Conservation (phyloP, 2,797 vertebrate species). For the Selene dorsalis region DNA sequence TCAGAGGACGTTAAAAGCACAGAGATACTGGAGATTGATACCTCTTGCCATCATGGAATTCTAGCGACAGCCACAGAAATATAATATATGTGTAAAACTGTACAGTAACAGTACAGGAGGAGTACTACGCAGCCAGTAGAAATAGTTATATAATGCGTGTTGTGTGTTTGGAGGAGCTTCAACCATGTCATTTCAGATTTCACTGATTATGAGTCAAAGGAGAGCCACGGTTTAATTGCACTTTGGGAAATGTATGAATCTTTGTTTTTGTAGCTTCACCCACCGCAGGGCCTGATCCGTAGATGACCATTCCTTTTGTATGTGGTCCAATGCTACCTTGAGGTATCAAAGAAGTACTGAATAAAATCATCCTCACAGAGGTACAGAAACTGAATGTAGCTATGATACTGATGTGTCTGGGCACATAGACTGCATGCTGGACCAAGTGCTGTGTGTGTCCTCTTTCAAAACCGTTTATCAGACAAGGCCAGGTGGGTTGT, state of each 20-base stretch:
- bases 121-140: neutral
- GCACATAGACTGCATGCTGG: constrained; percentile 45
- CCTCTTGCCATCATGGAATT: neutral
- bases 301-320: neutral
- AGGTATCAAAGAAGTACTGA: constrained; percentile 20
- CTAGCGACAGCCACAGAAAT: neutral
- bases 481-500: constrained; percentile 79
- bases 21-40: neutral
- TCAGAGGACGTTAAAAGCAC: neutral
- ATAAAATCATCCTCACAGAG: constrained; percentile 20
- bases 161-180: neutral
- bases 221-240: neutral
- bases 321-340: neutral
- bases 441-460: constrained; percentile 47
- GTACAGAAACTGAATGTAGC: constrained; percentile 26
- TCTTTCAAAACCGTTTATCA: constrained; percentile 80
- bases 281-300: neutral
- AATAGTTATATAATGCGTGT: neutral
- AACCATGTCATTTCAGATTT: neutral
- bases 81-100: neutral
- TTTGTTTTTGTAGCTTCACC: neutral
- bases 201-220: neutral
- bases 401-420: constrained; percentile 38
- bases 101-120: too few relatives aligned
- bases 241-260: neutral